phyloP scores from a whole-genome alignment of 2,797 vertebrate species.

The Microhierax caerulescens region DNA sequence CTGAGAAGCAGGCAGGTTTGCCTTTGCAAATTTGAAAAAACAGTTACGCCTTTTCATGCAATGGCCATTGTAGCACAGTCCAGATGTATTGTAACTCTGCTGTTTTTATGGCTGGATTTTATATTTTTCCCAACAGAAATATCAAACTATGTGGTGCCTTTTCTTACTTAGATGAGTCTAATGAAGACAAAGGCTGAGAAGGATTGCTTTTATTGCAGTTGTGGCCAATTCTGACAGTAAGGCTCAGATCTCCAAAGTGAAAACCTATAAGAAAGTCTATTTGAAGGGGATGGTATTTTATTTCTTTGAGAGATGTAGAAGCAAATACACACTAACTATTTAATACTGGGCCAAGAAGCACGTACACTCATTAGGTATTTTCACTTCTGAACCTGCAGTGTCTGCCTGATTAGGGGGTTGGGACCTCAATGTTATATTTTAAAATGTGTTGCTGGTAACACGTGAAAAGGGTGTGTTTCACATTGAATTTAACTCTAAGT shows the following conservation, averaged over 20 bases:
- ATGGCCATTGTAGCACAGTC: neutral
- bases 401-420: neutral
- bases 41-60: neutral
- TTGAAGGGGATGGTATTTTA: neutral
- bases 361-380: rapidly evolving
- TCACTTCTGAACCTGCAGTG: neutral
- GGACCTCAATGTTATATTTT: neutral
- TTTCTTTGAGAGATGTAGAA: neutral
- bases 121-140: neutral
- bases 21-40: neutral
- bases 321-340: neutral
- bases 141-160: neutral
- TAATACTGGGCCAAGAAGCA: neutral
- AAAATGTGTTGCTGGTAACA: neutral
- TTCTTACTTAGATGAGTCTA: neutral
- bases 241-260: neutral
- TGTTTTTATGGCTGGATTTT: neutral
- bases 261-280: neutral
- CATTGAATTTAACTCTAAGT: neutral
- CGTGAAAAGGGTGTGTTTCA: neutral
- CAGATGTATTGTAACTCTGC: neutral
- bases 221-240: neutral
- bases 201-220: neutral
- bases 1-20: neutral
- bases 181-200: neutral